Percentiles rank a stretch among this genome's conserved stretches.
Conservation (phyloP, 2,888 invertebrate species). For the Nezara viridula region DNA sequence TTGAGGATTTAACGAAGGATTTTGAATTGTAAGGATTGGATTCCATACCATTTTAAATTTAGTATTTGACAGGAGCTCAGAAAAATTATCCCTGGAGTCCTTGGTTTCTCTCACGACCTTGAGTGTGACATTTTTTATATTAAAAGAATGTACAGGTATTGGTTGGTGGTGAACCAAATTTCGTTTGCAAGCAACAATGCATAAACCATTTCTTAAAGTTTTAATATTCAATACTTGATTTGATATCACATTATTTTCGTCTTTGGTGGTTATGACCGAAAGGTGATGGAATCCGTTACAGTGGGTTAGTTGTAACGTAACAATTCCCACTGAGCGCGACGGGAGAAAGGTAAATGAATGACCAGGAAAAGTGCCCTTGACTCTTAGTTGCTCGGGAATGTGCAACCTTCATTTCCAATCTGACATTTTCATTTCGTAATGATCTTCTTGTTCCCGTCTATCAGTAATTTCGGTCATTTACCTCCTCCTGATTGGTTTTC, state of each 20-base stretch:
- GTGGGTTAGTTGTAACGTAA: neutral
- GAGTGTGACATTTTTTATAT: too few relatives aligned
- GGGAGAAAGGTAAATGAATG: neutral
- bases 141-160: too few relatives aligned
- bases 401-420: neutral
- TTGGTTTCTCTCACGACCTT: too few relatives aligned
- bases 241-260: neutral
- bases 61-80: too few relatives aligned
- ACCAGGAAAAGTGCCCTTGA: conserved; percentile 27
- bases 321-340: neutral
- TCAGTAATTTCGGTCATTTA: neutral
- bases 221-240: too few relatives aligned
- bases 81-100: too few relatives aligned
- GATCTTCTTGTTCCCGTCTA: neutral
- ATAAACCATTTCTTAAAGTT: too few relatives aligned
- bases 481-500: neutral
- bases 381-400: neutral
- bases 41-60: too few relatives aligned
- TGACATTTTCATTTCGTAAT: conserved; percentile 15
- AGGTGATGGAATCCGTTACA: neutral
- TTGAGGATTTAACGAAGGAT: too few relatives aligned
- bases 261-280: neutral
- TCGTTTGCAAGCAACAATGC: too few relatives aligned
- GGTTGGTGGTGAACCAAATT: too few relatives aligned
- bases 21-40: too few relatives aligned